Base-by-base conservation (phyloP, 2,888 invertebrate genomes). In the Oscheius sp. region DNA sequence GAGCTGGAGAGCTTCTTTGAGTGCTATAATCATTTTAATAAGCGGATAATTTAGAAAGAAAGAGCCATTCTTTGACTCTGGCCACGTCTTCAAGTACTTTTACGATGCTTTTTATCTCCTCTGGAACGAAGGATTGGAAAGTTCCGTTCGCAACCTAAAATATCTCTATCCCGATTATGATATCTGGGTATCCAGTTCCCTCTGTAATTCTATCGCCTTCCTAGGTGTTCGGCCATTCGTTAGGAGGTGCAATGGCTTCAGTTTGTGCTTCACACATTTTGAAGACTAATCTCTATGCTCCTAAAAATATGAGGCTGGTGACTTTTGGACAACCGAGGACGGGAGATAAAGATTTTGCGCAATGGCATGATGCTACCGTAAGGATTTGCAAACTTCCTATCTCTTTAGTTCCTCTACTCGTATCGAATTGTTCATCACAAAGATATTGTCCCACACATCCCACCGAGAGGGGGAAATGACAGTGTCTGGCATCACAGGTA, bases 301-400 rank as follows among this genome's bases (percentile, higher is more conserved):
- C 77, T 2, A 69, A 73, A 6, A 63, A 69, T n/a, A 68, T 80
- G 8, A 59, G 67, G 32, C 45, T 80, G 56, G 61, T 75, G 32
- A 80, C 80, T 26, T 74, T 79, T 62, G 80, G 79, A n/a, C 80
- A 80, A 41, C 80, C 80, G 2, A 68, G 80, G 38, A 74, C 74
- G n/a, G 80, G 80, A 41, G 76, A 79, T 41, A 51, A 68, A n/a
- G 70, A 44, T 2, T 79, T 65, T 30, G 75, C 79, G 3, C 22
- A 41, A n/a, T 72, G 70, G 66, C 73, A 73, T 59, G 73, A 73
- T 38, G 24, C 24, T 22, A 65, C 65, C n/a, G 63, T 63, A 38
- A 30, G 20, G 24, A 12, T 30, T 32, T 4, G 3, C 24, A 6
- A 3, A 2, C 36, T 50, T 2, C n/a, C 22, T 26, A 5, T 28